phyloP scores from a whole-genome alignment of 2,113 vertebrate species.

The Oryzias melastigma region DNA sequence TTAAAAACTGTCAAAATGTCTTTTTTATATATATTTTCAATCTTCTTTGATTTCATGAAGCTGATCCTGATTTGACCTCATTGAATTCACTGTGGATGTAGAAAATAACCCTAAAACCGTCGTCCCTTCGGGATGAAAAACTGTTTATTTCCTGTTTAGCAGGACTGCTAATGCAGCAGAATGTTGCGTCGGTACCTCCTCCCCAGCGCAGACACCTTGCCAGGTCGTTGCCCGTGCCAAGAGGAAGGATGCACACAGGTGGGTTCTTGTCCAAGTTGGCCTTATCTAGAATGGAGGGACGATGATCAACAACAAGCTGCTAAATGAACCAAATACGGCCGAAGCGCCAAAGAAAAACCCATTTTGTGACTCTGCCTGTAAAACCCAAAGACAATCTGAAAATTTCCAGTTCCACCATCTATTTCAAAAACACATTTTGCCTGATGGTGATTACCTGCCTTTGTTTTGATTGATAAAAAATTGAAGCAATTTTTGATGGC shows the following conservation, averaged over 20 bases:
- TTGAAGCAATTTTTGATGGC: conserved; percentile 78
- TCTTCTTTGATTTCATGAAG: too few relatives aligned
- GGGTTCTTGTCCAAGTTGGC: conserved; percentile 90
- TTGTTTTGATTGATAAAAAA: conserved; percentile 82
- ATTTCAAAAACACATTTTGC: conserved; percentile 62
- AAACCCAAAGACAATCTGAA: conserved; percentile 31
- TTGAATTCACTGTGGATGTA: too few relatives aligned
- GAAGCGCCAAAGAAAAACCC: conserved; percentile 37
- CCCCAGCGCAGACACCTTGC: conserved; percentile 95
- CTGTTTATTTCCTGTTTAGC: too few relatives aligned
- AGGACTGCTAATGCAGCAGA: too few relatives aligned
- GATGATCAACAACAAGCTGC: conserved; percentile 46
- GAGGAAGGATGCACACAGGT: conserved; percentile 93
- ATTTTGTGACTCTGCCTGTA: conserved; percentile 27
- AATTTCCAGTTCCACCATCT: conserved; percentile 41
- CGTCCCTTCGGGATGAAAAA: too few relatives aligned
- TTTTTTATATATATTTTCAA: too few relatives aligned
- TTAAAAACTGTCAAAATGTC: too few relatives aligned
- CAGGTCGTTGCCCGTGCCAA: conserved; percentile 95
- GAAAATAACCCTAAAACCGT: too few relatives aligned
- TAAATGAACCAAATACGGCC: conserved; percentile 20
- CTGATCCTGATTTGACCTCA: too few relatives aligned
- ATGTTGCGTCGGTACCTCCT: conserved; percentile 84
- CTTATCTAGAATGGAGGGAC: conserved; percentile 83
- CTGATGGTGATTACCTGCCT: conserved; percentile 67